Base-by-base conservation (phyloP, 2,113 vertebrate genomes). In the Meleagris gallopavo region DNA sequence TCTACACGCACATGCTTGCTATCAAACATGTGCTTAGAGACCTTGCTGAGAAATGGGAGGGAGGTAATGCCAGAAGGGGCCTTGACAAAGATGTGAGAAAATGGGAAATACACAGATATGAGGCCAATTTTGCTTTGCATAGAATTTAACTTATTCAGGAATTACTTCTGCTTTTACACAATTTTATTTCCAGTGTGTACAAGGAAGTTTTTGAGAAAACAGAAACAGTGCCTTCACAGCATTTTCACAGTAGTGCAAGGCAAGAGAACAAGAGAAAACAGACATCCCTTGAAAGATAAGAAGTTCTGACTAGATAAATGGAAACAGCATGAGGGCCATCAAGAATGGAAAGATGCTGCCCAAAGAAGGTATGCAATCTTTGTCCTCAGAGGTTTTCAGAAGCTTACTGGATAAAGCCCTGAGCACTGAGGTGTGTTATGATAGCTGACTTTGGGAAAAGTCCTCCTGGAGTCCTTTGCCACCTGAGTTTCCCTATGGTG, bases 81-180 rank as follows among this genome's bases (percentile, higher is more conserved):
- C 14, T 1, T 66, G 48, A 19, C 32, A 2, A 57, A 54, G 45
- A 62, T 17, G n/a, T 74, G 27, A 45, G n/a, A 54, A 83, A 72
- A 65, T 22, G 19, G 32, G 43, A 90, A 69, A 48, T 22, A 66
- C 38, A 9, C 30, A 0, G 2, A 43, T 18, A 10, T 0, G 0
- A 81, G n/a, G 61, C 25, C 48, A 41, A 40, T 58, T 30, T 80
- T 81, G 14, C 21, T 74, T 57, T 70, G 2, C 3, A 70, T n/a
- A 77, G 69, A 74, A 32, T 8, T 3, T 45, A 78, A 16, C 65
- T 38, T 64, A 0, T 34, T 86, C 55, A 84, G 70, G 25, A 58
- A 60, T 75, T 73, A 83, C 17, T 83, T 75, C 36, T 70, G 45
- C 60, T 88, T 93, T 81, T 83, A 24, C 29, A 48, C 1, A 5